Evolutionary conservation across 2,113 vertebrate species (phyloP).

Genomic region (Ammodytes marinus): DNA sequence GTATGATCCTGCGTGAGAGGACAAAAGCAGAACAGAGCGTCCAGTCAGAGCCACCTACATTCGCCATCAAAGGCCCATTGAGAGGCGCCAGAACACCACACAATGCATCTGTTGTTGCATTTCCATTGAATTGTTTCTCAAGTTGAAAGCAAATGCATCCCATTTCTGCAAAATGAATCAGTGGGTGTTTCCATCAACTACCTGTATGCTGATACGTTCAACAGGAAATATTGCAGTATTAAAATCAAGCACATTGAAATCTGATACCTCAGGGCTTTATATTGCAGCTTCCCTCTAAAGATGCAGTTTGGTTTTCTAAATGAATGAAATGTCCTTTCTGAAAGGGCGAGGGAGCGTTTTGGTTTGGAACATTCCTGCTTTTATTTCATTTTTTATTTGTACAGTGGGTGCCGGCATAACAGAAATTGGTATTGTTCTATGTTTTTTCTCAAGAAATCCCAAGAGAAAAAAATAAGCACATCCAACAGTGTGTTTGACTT

Average conservation of each 20-base stretch:
- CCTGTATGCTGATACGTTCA: neutral
- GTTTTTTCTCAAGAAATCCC: neutral
- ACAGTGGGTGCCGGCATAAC: neutral
- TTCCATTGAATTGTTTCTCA: conserved; percentile 20
- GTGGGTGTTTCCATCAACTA: neutral
- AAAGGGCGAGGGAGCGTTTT: neutral
- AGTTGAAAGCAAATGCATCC: neutral
- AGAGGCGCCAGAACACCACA: conserved; percentile 32
- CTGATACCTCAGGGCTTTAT: neutral
- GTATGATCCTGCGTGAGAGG: conserved; percentile 88
- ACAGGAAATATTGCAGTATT: neutral
- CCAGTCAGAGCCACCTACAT: conserved; percentile 68
- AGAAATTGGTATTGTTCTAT: neutral
- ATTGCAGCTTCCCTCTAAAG: neutral
- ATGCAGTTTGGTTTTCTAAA: neutral
- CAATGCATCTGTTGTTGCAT: conserved; percentile 54
- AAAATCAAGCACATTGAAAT: neutral
- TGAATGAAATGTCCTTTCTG: neutral
- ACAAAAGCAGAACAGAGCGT: conserved; percentile 67
- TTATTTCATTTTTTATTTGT: too few relatives aligned
- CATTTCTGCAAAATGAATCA: conserved; percentile 16
- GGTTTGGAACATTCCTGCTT: neutral
- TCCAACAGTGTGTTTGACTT: too few relatives aligned
- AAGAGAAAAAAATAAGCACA: neutral
- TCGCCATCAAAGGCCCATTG: conserved; percentile 63